Evolutionary conservation across 2,888 invertebrate genomes (phyloP), one percentile per base, ranked within the genome.

Genomic region (Sminthurinus aureus): DNA sequence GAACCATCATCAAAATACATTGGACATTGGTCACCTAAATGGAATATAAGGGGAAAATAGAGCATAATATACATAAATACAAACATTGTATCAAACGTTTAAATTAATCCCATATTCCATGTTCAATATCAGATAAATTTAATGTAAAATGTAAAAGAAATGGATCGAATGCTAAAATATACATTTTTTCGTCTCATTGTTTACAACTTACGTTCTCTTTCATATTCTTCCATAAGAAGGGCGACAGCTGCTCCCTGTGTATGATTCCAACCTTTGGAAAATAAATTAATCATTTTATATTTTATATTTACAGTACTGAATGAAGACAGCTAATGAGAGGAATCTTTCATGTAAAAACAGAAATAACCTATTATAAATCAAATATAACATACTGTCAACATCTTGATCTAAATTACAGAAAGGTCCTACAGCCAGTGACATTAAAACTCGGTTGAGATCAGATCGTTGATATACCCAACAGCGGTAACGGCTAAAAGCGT

Each of bases 401-500:
- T 96, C 96, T 91, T 99, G 98, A 82, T 94, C 94, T 24, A 96
- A 91, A 89, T 96, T 95, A 90, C 98, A 99, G 89, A 94, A 96
- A 0, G 98, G 96, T 6, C 98, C 98, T 82, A 97, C 93, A 0
- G 98, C 96, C 91, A 94, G 92, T n/a, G 95, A 95, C 93, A 95
- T 93, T 18, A 94, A 91, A 89, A 98, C 94, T 90, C 94, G 92
- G 90, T 98, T 98, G 87, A 98, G 93, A 92, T 98, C 98, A 77
- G 97, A 95, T 89, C 98, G 93, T 90, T 98, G 98, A 91, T 98
- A 98, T 0, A 91, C 98, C 98, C 98, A 99, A 90, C 98, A 99
- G 89, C 98, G 94, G 90, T 98, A 99, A 90, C 95, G 96, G 3
- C 97, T 97, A 89, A 96, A 95, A 0, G 98, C 96, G 92, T 99